A percentile compares a stretch with the other conserved stretches of the same genome.
These are phyloP conservation scores for Pristionchus exspectatus DNA, from an alignment of 2,888 invertebrate genomes.

Conservation along the genomic window DNA sequence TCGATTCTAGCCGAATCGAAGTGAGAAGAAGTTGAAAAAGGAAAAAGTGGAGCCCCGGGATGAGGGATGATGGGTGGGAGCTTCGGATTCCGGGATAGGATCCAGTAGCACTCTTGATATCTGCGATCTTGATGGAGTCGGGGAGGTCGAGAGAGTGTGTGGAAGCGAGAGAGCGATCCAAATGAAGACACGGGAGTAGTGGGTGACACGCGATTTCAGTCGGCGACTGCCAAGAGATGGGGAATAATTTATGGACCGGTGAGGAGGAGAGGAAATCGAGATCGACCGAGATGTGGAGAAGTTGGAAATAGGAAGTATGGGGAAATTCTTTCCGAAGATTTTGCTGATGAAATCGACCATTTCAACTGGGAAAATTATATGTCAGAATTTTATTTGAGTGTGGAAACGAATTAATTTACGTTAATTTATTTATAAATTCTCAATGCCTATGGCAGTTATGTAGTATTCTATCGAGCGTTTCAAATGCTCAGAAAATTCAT, in stretches of 20 bases:
- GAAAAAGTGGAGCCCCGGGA: not conserved
- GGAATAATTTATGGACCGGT: constrained; percentile 22
- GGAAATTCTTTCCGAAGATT: not conserved
- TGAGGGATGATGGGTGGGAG: not conserved
- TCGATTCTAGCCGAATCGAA: not conserved
- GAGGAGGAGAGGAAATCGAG: not conserved
- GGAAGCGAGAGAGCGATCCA: not conserved
- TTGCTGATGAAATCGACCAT: not conserved
- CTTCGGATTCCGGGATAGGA: not conserved
- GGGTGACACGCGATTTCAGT: constrained; percentile 22
- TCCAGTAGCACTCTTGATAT: not conserved
- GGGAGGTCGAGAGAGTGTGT: not conserved
- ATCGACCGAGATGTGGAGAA: not conserved
- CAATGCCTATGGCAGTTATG: too few relatives aligned
- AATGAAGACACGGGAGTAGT: not conserved
- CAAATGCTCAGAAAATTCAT: too few relatives aligned
- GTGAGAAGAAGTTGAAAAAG: not conserved
- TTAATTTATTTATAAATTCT: too few relatives aligned
- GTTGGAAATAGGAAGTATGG: not conserved
- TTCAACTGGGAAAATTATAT: too few relatives aligned
- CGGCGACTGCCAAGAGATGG: not conserved
- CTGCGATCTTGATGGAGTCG: not conserved
- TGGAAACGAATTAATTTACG: too few relatives aligned
- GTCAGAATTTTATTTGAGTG: too few relatives aligned
- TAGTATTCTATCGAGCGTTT: too few relatives aligned